These are phyloP conservation scores for Helobdella robusta DNA, from an alignment of 2,888 invertebrate genomes.

Conservation along the genomic window DNA sequence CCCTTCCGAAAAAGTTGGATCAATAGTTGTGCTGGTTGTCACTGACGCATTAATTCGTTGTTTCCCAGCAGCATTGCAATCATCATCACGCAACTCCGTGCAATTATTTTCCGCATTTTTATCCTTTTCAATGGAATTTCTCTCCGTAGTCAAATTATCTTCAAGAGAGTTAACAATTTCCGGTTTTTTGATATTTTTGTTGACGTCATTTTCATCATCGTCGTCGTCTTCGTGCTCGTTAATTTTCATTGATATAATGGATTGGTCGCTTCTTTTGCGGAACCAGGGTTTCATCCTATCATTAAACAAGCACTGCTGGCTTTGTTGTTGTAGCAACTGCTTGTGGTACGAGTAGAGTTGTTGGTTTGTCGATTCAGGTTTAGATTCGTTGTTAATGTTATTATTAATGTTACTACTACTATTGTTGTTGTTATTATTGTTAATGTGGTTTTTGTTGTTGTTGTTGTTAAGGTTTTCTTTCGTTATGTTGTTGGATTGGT, in stretches of 20 bases:
- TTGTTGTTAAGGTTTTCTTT: neutral
- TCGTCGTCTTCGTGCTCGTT: conserved; percentile 30
- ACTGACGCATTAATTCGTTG: neutral
- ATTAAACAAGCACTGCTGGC: neutral
- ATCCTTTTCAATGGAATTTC: no score
- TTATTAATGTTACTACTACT: neutral
- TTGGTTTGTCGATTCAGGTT: neutral
- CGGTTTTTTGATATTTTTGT: neutral
- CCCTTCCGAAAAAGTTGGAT: no score
- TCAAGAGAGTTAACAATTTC: no score
- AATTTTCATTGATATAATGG: conserved; percentile 28
- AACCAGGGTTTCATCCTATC: conserved; percentile 2
- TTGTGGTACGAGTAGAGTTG: neutral
- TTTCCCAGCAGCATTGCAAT: neutral
- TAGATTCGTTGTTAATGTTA: neutral
- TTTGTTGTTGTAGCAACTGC: neutral
- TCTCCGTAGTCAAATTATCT: no score
- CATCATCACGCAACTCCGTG: no score
- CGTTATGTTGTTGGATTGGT: neutral
- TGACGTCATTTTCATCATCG: conserved; percentile 16
- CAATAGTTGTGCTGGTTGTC: no score
- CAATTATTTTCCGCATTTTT: neutral
- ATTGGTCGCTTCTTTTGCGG: conserved; percentile 30
- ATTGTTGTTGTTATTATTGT: neutral
- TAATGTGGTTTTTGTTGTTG: neutral